Evolutionary conservation across 2,113 vertebrate genomes (phyloP).

Genomic region (Cinclus cinclus): DNA sequence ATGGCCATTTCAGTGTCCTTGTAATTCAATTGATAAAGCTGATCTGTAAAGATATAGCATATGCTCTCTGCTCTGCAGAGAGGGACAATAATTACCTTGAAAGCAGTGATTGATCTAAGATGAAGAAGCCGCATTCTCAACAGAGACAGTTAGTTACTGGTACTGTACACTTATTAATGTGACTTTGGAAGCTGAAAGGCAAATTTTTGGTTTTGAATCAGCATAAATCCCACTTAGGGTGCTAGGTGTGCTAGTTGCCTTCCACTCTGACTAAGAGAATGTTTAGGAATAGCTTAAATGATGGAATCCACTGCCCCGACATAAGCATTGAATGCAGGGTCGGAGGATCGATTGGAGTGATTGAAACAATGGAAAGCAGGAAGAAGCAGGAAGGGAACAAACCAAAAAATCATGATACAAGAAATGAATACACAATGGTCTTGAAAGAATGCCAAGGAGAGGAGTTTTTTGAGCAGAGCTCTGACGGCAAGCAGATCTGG

Average conservation of each 20-base stretch:
- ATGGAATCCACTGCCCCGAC: background rate
- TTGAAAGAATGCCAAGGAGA: conserved; percentile 18
- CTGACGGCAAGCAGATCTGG: background rate
- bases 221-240: background rate
- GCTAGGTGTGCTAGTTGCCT: background rate
- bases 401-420: background rate
- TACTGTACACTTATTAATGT: background rate
- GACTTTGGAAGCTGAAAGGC: background rate
- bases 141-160: background rate
- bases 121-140: background rate
- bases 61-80: background rate
- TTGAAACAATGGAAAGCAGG: background rate
- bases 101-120: background rate
- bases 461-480: background rate
- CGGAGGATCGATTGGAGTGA: background rate
- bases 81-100: background rate
- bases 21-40: background rate
- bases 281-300: background rate
- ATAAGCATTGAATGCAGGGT: background rate
- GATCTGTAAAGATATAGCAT: background rate
- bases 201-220: background rate
- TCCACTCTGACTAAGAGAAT: background rate
- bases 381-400: conserved; percentile 5
- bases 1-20: background rate
- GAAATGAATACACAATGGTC: conserved; percentile 5